Conservation (phyloP, 2,113 vertebrate genomes). For the Panthera tigris region DNA sequence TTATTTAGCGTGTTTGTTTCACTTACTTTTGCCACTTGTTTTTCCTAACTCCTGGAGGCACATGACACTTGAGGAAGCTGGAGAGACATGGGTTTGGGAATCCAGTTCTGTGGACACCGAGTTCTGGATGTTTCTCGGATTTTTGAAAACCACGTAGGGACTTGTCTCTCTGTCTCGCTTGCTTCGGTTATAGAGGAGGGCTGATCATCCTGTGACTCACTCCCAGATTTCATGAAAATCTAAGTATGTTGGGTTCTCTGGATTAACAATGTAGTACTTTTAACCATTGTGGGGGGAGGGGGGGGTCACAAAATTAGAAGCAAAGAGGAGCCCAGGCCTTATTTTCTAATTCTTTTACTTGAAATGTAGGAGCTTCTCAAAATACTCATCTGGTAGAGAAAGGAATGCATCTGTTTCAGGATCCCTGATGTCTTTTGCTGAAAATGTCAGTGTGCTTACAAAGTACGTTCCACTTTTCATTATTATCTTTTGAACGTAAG, state of each 20-base stretch:
- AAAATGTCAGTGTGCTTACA: background rate
- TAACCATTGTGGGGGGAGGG: too few relatives aligned
- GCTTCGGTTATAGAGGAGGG: background rate
- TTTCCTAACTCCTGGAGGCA: background rate
- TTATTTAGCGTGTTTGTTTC: background rate
- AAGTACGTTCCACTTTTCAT: background rate
- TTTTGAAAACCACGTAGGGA: background rate
- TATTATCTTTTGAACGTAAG: background rate
- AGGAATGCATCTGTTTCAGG: background rate
- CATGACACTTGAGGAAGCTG: background rate
- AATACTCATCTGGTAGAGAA: background rate
- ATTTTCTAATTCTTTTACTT: background rate
- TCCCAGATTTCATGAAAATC: background rate
- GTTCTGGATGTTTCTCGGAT: background rate
- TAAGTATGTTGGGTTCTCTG: background rate
- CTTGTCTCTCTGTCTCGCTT: too few relatives aligned
- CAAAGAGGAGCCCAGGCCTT: background rate
- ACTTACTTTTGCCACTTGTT: background rate
- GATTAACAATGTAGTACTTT: background rate
- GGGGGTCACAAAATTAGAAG: background rate
- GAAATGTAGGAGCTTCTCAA: background rate
- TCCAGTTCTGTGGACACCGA: background rate
- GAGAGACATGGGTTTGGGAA: background rate
- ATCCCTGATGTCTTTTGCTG: background rate
- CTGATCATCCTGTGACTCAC: too few relatives aligned